These are phyloP conservation scores for Odontothrips loti DNA, from an alignment of 2,888 invertebrate species.

Conservation along the genomic window DNA sequence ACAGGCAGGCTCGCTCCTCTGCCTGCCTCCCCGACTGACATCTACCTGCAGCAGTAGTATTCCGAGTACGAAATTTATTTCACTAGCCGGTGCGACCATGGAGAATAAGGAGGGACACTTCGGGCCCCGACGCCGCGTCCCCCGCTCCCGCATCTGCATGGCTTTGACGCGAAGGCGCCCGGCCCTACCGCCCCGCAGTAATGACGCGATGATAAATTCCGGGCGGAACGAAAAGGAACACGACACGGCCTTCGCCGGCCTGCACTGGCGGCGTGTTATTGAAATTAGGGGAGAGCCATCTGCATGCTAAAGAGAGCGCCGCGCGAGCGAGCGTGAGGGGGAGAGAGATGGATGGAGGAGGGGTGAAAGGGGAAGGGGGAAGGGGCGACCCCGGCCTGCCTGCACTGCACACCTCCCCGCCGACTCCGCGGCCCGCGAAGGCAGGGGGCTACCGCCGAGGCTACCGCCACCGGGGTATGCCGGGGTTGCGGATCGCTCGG, in stretches of 20 bases:
- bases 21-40: too few species aligned
- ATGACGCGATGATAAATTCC: slow-evolving; percentile 8
- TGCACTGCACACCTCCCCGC: not conserved
- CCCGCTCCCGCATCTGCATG: not conserved
- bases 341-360: not conserved
- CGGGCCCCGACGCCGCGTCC: not conserved
- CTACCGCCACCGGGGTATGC: too few species aligned
- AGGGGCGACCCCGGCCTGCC: not conserved
- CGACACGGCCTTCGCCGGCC: not conserved
- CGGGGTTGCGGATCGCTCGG: too few species aligned
- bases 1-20: too few species aligned
- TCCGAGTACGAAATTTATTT: too few species aligned
- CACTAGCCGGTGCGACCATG: too few species aligned
- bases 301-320: not conserved
- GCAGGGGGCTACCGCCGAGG: too few species aligned
- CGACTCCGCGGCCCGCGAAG: not conserved
- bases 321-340: not conserved
- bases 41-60: too few species aligned
- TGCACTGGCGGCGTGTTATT: not conserved
- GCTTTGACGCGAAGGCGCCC: not conserved
- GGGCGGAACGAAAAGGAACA: not conserved
- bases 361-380: not conserved
- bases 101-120: too few species aligned
- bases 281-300: slow-evolving; percentile 4
- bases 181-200: not conserved